A percentile compares a stretch with the other conserved stretches of the same genome.
Conservation (phyloP, 1,140 invertebrate species). For the Nephila pilipes region DNA sequence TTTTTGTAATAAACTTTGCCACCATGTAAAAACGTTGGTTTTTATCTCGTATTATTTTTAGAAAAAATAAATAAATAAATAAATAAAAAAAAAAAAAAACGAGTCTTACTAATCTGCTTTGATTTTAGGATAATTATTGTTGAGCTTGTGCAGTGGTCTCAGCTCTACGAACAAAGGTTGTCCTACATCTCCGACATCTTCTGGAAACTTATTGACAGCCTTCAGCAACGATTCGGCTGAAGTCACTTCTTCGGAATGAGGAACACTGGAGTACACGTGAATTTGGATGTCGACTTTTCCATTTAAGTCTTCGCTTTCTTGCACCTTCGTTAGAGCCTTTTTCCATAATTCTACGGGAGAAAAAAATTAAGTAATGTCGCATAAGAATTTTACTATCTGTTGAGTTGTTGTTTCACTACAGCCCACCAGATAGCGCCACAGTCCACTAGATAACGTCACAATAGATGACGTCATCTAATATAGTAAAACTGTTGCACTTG, state of each 20-base stretch:
- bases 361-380: neutral
- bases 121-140: conserved; percentile 11
- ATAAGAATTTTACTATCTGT: neutral
- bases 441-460: too few relatives aligned
- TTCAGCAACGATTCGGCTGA: neutral
- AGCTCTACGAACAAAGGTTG: conserved; percentile 45
- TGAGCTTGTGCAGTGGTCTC: neutral
- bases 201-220: neutral
- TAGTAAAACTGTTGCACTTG: too few relatives aligned
- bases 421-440: too few relatives aligned
- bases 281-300: neutral
- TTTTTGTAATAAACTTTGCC: too few relatives aligned
- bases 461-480: too few relatives aligned
- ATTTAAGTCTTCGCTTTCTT: neutral
- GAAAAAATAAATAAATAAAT: too few relatives aligned
- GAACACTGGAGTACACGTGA: neutral
- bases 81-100: too few relatives aligned
- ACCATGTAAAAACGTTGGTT: too few relatives aligned
- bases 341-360: neutral
- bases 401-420: too few relatives aligned
- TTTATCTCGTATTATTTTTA: too few relatives aligned
- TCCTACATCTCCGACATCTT: neutral
- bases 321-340: neutral
- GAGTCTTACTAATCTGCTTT: conserved; percentile 26
- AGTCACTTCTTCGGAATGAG: neutral